Evolutionary conservation across 2,113 vertebrate genomes (phyloP).

Genomic region (Eptesicus fuscus): DNA sequence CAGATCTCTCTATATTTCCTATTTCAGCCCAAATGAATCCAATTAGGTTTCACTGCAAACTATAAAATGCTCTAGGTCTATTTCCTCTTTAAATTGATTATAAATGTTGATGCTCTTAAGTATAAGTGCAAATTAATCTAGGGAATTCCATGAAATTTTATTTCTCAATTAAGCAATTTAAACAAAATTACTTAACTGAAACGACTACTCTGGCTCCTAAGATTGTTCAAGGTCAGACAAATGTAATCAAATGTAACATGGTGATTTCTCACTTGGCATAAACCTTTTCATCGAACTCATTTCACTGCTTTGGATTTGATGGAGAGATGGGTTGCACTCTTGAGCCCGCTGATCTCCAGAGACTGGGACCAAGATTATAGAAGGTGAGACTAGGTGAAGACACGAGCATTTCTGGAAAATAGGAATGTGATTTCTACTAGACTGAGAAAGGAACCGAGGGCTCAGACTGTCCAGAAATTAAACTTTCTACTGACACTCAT

Average conservation of each 20-base stretch:
- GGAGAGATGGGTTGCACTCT: conserved; percentile 38
- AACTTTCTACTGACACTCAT: background rate
- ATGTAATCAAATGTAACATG: conserved; percentile 66
- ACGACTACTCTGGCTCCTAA: conserved; percentile 51
- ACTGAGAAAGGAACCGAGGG: conserved; percentile 80
- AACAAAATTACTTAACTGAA: conserved; percentile 71
- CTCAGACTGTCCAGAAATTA: conserved; percentile 87
- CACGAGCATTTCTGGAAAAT: conserved; percentile 63
- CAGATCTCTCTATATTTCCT: conserved; percentile 63
- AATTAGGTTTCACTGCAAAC: conserved; percentile 69
- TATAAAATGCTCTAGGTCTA: conserved; percentile 68
- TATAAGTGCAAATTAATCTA: conserved; percentile 73
- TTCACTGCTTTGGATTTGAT: conserved; percentile 43
- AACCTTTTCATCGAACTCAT: conserved; percentile 41
- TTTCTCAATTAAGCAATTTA: conserved; percentile 76
- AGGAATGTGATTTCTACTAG: conserved; percentile 65
- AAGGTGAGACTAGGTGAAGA: conserved; percentile 4
- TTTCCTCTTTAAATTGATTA: conserved; percentile 74
- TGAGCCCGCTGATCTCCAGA: conserved; percentile 23
- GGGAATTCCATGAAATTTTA: conserved; percentile 70
- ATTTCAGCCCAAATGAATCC: conserved; percentile 66
- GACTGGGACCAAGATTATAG: conserved; percentile 20
- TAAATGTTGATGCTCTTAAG: conserved; percentile 75
- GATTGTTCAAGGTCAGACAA: conserved; percentile 67
- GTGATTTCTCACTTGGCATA: conserved; percentile 56